phyloP scores from a whole-genome alignment of 2,888 invertebrate genomes.

The Penaeus monodon region DNA sequence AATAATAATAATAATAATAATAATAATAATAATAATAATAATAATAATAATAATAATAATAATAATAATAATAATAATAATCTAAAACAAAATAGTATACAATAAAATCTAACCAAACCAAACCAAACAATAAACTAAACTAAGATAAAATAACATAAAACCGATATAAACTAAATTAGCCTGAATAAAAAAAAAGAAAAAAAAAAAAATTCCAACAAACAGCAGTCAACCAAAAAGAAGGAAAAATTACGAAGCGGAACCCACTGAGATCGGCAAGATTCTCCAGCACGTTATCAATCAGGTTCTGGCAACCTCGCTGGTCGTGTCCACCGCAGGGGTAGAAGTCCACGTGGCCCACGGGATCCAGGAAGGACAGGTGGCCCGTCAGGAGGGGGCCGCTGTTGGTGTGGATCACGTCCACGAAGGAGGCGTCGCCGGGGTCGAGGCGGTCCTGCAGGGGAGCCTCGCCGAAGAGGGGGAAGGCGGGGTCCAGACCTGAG shows the following conservation, averaged over 20 bases:
- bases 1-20: too few species aligned
- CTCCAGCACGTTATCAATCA: not conserved
- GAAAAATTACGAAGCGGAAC: not conserved
- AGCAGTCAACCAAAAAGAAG: too few species aligned
- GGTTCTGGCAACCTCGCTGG: not conserved
- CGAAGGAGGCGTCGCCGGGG: not conserved
- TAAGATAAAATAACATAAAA: too few species aligned
- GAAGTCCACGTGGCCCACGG: slow-evolving; percentile 10
- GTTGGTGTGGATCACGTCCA: slow-evolving; percentile 18
- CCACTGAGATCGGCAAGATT: slow-evolving; percentile 2
- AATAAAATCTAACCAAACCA: too few species aligned
- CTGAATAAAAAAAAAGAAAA: too few species aligned
- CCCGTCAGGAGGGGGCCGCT: slow-evolving; percentile 21
- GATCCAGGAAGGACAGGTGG: slow-evolving; percentile 16
- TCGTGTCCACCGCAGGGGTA: slow-evolving; percentile 17
- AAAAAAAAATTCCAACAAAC: not conserved
- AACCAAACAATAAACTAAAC: too few species aligned
- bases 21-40: too few species aligned
- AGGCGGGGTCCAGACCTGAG: slow-evolving; percentile 22
- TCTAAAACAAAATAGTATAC: too few species aligned
- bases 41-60: too few species aligned
- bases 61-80: too few species aligned
- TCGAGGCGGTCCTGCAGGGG: slow-evolving; percentile 6
- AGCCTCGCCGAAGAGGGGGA: not conserved
- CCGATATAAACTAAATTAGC: too few species aligned